phyloP scores from a whole-genome alignment of 2,797 vertebrate genomes.

The Hypotaenidia okinawae region DNA sequence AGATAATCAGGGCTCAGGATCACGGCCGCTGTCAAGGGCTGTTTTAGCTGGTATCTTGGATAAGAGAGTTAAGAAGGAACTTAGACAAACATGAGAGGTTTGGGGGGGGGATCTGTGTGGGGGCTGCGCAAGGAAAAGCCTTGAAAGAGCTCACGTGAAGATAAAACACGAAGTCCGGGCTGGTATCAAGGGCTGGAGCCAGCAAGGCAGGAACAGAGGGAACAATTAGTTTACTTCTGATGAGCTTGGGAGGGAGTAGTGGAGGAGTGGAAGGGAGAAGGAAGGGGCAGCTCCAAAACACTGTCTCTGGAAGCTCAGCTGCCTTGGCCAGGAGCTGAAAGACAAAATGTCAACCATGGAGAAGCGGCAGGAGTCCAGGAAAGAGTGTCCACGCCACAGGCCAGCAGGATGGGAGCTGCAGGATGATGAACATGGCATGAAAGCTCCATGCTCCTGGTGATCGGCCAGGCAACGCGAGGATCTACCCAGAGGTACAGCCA shows the following conservation, averaged over 20 bases:
- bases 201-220: neutral
- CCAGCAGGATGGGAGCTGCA: fast-evolving
- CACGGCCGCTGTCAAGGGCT: fast-evolving
- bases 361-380: neutral
- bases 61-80: neutral
- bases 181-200: neutral
- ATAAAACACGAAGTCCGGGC: neutral
- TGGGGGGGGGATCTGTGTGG: neutral
- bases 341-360: neutral
- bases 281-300: neutral
- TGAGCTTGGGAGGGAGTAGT: neutral
- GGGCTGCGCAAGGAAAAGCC: neutral
- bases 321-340: neutral
- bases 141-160: fast-evolving
- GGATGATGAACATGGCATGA: neutral
- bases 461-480: fast-evolving
- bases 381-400: fast-evolving
- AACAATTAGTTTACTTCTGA: neutral
- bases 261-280: neutral
- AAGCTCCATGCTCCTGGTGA: fast-evolving
- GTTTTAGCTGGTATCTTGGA: neutral
- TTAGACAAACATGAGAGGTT: neutral
- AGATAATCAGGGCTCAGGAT: neutral
- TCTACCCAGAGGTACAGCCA: neutral
- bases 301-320: neutral